Conservation (phyloP, 2,113 vertebrate species). For the Chamaetylas fuelleborni region DNA sequence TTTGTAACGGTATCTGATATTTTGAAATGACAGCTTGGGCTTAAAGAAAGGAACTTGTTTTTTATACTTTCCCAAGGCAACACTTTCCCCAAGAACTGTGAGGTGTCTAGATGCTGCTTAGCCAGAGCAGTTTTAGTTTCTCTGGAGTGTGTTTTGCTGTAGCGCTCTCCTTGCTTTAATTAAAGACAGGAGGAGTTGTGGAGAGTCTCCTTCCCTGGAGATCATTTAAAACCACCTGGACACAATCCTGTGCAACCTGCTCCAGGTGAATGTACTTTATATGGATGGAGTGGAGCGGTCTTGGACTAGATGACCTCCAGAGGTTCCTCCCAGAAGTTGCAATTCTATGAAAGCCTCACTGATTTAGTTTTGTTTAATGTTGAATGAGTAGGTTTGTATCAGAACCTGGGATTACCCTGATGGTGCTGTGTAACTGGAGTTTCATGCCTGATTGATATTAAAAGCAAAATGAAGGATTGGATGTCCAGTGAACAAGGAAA, state of each 20-base stretch:
- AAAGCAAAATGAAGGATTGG: not conserved
- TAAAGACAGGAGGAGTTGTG: not conserved
- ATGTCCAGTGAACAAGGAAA: not conserved
- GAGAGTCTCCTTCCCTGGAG: not conserved
- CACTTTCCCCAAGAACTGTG: not conserved
- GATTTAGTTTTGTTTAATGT: not conserved
- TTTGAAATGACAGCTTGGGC: not conserved
- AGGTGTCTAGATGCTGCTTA: not conserved
- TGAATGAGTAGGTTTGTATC: not conserved
- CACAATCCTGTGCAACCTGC: not conserved
- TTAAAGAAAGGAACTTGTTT: too few species aligned
- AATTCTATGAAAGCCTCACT: not conserved
- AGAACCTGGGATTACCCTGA: too few species aligned
- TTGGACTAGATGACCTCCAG: not conserved
- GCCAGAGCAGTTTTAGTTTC: not conserved
- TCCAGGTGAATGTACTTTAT: not conserved
- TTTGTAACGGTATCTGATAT: not conserved
- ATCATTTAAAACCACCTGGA: not conserved
- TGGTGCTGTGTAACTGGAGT: not conserved
- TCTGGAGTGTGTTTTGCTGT: not conserved
- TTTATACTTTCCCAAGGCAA: too few species aligned
- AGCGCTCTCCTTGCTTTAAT: not conserved
- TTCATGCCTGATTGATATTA: not conserved
- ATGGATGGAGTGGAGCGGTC: not conserved
- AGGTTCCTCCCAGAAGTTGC: not conserved